A percentile compares a stretch with the other conserved stretches of the same genome.
Evolutionary conservation across 2,888 invertebrate genomes (phyloP).

Genomic region (Pycnomerus fuliginosus): DNA sequence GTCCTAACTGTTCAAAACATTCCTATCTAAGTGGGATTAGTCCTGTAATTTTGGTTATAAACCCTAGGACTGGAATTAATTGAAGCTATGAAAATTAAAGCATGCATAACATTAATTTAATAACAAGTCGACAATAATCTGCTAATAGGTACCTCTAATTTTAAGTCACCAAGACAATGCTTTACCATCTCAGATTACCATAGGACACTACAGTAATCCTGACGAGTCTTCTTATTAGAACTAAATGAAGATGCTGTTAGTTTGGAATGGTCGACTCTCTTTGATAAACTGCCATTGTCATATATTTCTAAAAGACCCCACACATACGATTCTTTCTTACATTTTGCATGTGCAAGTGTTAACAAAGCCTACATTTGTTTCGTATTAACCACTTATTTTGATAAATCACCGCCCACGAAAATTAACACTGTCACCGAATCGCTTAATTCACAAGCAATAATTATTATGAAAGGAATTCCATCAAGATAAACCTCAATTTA

Average conservation of each 20-base stretch:
- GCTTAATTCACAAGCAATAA: neutral
- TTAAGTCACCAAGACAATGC: conserved; percentile 3
- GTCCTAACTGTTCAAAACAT: too few species aligned
- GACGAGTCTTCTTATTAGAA: conserved; percentile 18
- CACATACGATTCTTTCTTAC: conserved; percentile 22
- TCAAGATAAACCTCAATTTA: conserved; percentile 5
- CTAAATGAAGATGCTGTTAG: conserved; percentile 30
- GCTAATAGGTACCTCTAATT: too few species aligned
- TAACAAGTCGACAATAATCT: too few species aligned
- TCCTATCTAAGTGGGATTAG: too few species aligned
- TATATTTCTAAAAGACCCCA: conserved; percentile 25
- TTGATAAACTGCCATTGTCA: conserved; percentile 32
- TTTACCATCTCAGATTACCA: conserved; percentile 3
- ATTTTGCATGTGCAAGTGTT: conserved; percentile 26
- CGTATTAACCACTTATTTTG: too few species aligned
- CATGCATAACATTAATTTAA: too few species aligned
- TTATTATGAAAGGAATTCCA: conserved; percentile 8
- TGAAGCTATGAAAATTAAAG: too few species aligned
- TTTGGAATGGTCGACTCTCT: conserved; percentile 32
- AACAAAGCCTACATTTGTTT: conserved; percentile 11
- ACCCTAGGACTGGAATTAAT: too few species aligned
- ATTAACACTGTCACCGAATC: conserved; percentile 5
- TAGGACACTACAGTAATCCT: conserved; percentile 4
- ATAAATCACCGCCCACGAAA: conserved; percentile 4
- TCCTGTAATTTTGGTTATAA: too few species aligned